Base-by-base conservation (phyloP, 2,888 invertebrate genomes). In the Philaethria dido region DNA sequence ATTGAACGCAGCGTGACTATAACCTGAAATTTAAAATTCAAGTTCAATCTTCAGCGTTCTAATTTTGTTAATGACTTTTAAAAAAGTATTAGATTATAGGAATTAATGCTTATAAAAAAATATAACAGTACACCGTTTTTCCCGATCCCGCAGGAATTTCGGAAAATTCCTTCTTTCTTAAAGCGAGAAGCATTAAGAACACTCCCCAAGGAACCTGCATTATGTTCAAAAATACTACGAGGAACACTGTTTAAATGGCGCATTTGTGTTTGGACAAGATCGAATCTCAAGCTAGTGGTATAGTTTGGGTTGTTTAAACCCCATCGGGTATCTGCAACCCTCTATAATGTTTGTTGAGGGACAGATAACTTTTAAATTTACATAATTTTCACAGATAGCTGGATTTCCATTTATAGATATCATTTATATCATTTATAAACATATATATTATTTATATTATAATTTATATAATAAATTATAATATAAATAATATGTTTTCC, bases 351-450 rank as follows among this genome's bases (percentile, higher is more conserved):
- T 63, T 45, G 45, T 16, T 54, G 20, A 54, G 63, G 55, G 44
- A 55, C 22, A 22, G 20, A 63, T 63, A 63, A 63, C 54, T 63
- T 63, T 45, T 45, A 36, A 6, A 63, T 63, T 63, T 63, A 13
- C 54, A 63, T 63, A 55, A 63, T 55, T 63, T 63, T 47, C 45
- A 36, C 54, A n/a, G n/a, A 63, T 45, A 44, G 16, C 16, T 33
- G 20, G 33, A 45, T 55, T 55, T 36, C 20, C 22, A 3, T 22
- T 16, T 39, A 29, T 16, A 48, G 22, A 50, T 18, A n/a, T n/a
- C n/a, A n/a, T n/a, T n/a, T n/a, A n/a, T n/a, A n/a, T n/a, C n/a
- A n/a, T n/a, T n/a, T n/a, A n/a, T n/a, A n/a, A n/a, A n/a, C n/a
- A n/a, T n/a, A n/a, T n/a, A n/a, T n/a, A n/a, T n/a, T n/a, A n/a